These are phyloP conservation scores for Thunnus maccoyii DNA, from an alignment of 2,113 vertebrate genomes.

Conservation along the genomic window DNA sequence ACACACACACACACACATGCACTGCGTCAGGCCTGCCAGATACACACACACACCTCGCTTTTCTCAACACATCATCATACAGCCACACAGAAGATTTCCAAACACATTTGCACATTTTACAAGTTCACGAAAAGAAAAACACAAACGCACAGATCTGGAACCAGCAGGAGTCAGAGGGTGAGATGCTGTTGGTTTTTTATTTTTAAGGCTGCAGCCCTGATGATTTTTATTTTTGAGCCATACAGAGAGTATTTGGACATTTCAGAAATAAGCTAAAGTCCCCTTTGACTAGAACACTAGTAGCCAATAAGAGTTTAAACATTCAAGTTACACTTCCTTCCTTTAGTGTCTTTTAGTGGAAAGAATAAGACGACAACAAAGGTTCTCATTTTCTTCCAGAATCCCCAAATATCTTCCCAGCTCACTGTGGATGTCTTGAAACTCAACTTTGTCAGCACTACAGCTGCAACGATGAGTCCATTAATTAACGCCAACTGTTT, in stretches of 20 bases:
- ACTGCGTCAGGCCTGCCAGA: slow-evolving; percentile 54
- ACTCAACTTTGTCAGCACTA: no score
- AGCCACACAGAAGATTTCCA: slow-evolving; percentile 24
- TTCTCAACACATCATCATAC: slow-evolving; percentile 35
- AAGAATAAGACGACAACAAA: no score
- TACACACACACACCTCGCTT: slow-evolving; percentile 35
- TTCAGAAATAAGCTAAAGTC: background rate
- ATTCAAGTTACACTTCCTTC: no score
- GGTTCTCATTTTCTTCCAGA: no score
- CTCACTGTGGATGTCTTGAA: no score
- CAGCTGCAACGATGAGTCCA: no score
- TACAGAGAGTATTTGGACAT: background rate
- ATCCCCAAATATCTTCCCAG: no score
- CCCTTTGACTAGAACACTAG: no score
- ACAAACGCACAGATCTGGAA: background rate
- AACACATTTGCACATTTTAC: slow-evolving; percentile 27
- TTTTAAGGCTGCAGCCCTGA: background rate
- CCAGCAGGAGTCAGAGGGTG: background rate
- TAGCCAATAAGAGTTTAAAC: no score
- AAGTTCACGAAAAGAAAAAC: slow-evolving; percentile 9
- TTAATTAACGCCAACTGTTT: no score
- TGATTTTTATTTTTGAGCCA: background rate
- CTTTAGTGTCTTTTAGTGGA: no score
- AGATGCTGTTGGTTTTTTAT: background rate
- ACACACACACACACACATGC: background rate